phyloP scores from a whole-genome alignment of 2,888 invertebrate species.

The Dastarcus helophoroides region DNA sequence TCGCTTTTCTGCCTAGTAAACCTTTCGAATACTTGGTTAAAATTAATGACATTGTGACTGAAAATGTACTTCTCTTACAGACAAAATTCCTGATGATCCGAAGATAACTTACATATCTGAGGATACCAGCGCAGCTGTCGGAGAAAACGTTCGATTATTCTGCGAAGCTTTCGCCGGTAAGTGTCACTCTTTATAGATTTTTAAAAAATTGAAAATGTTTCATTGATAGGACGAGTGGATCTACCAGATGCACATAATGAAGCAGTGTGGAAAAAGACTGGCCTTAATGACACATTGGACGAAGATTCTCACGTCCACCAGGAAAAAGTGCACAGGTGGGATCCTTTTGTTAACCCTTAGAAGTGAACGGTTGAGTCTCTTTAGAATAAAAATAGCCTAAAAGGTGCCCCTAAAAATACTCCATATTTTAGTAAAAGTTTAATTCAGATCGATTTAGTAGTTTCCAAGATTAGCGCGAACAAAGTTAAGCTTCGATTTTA shows the following conservation, averaged over 20 bases:
- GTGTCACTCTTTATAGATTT: conserved; percentile 16
- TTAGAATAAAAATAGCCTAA: no score
- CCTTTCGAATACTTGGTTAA: no score
- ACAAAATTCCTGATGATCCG: conserved; percentile 50
- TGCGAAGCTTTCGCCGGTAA: conserved; percentile 71
- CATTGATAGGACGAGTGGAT: conserved; percentile 47
- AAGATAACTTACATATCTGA: conserved; percentile 56
- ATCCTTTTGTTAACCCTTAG: no score
- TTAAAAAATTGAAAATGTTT: neutral
- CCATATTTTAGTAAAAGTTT: no score
- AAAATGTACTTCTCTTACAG: conserved; percentile 43
- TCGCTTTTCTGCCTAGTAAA: no score
- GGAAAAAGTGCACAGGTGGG: conserved; percentile 38
- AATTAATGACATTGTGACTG: no score
- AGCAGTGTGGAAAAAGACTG: conserved; percentile 56
- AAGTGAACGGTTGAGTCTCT: no score
- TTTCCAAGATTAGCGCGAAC: no score
- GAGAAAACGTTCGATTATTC: conserved; percentile 53
- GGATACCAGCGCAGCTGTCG: conserved; percentile 49
- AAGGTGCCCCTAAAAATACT: no score
- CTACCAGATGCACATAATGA: conserved; percentile 62
- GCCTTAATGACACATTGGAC: conserved; percentile 41
- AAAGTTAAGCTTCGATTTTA: no score
- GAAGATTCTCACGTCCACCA: conserved; percentile 33
- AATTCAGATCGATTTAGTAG: no score